Base-by-base conservation (phyloP, 2,888 invertebrate genomes). In the Xylota sylvarum region DNA sequence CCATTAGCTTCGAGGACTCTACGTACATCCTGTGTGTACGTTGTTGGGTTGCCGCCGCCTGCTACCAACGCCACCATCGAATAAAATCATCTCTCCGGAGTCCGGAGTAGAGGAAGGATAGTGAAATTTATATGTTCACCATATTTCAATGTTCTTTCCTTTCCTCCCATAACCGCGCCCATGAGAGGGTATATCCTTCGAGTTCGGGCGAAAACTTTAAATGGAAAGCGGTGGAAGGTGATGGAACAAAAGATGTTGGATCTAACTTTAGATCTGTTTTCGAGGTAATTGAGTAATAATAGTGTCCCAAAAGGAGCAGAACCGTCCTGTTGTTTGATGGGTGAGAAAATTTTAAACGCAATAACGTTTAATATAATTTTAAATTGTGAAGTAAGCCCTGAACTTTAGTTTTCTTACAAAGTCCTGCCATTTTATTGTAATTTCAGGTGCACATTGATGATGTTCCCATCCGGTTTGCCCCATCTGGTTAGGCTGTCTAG, bases 281-380 rank as follows among this genome's bases (percentile, higher is more conserved):
- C 56, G 78, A 87, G 87, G 87, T 87, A 87, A 87, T 87, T 87
- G 87, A 87, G 87, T 87, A 87, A 87, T 87, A 87, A 87, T 87
- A 81, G 73, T 64, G 73, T 46, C 58, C 46, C 23, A 14, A 62
- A 50, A 40, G 48, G 62, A 37, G 48, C 48, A 56, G 23, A 17
- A 56, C 14, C 23, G 52, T 55, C 30, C 55, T 30, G 23, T 35
- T 50, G 55, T 76, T 69, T 65, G 74, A 85, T 80, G 77, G 77
- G 77, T 87, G 78, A 80, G 76, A 81, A 67, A 76, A 81, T 76
- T 72, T 81, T 76, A 70, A 83, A 82, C 83, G 74, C 60, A 82
- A 77, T 78, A 87, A 83, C 78, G 73, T 74, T 83, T 83, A 87
- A 87, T 87, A 74, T 87, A 83, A 87, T 87, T 87, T 79, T 65